Conservation (phyloP, 2,888 invertebrate species). For the Opisthograptis luteolata region DNA sequence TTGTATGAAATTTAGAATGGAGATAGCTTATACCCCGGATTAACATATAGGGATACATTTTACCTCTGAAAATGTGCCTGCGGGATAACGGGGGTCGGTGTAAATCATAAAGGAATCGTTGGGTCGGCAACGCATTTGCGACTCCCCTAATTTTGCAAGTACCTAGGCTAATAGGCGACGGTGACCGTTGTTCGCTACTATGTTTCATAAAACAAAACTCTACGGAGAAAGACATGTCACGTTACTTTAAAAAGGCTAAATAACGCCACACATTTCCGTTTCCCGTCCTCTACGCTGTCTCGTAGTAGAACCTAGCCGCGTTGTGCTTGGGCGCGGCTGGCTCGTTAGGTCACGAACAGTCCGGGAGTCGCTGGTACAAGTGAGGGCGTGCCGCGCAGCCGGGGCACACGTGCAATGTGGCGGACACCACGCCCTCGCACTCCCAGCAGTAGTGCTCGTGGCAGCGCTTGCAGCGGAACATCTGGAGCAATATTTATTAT, state of each 20-base stretch:
- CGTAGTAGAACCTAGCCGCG: conserved; percentile 12
- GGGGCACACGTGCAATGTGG: conserved; percentile 97
- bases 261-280: not conserved
- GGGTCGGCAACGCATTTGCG: too few relatives aligned
- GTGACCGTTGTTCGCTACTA: too few relatives aligned
- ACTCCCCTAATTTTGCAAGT: too few relatives aligned
- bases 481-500: conserved; percentile 77
- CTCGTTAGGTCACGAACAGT: conserved; percentile 44
- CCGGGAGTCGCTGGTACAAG: conserved; percentile 73
- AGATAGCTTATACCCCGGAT: too few relatives aligned
- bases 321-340: not conserved
- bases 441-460: conserved; percentile 94
- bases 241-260: not conserved
- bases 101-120: too few relatives aligned
- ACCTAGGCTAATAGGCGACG: too few relatives aligned
- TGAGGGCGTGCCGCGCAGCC: conserved; percentile 92
- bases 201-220: too few relatives aligned
- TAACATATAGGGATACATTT: too few relatives aligned
- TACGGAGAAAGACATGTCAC: too few relatives aligned
- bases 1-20: too few relatives aligned
- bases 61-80: too few relatives aligned
- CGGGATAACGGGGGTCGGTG: too few relatives aligned
- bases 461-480: conserved; percentile 93
- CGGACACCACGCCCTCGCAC: conserved; percentile 97
- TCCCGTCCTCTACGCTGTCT: not conserved